A percentile compares a stretch with the other conserved stretches of the same genome.
These are phyloP conservation scores for Petrolisthes manimaculis DNA, from an alignment of 2,888 invertebrate species.

Conservation along the genomic window DNA sequence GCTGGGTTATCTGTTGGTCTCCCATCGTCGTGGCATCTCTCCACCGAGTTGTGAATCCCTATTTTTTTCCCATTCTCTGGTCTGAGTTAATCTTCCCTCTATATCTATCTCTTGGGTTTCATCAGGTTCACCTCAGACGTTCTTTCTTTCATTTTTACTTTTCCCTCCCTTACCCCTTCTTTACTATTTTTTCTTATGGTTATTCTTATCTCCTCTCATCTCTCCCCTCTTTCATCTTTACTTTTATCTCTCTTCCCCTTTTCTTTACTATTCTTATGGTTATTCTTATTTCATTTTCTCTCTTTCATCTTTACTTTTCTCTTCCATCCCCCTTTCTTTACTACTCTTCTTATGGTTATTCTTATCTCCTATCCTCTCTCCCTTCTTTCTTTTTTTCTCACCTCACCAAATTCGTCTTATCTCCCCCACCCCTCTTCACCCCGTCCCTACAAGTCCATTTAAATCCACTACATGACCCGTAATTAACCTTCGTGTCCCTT, in stretches of 20 bases:
- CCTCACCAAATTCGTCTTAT: not conserved
- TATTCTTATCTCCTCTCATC: too few species aligned
- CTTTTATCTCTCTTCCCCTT: not conserved
- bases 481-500: too few species aligned
- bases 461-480: not conserved
- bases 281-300: not conserved
- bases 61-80: too few species aligned
- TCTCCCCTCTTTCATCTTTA: not conserved
- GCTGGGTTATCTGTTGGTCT: too few species aligned
- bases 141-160: too few species aligned
- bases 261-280: not conserved
- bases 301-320: not conserved
- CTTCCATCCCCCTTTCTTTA: not conserved
- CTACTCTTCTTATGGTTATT: not conserved
- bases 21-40: too few species aligned
- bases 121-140: too few species aligned
- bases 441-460: not conserved
- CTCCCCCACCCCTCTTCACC: not conserved
- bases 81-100: too few species aligned
- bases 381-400: not conserved
- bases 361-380: not conserved
- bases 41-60: too few species aligned
- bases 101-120: too few species aligned
- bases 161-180: too few species aligned
- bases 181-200: too few species aligned